Evolutionary conservation across 1,140 invertebrate species (phyloP).

Genomic region (Lamellibrachia luymesi): DNA sequence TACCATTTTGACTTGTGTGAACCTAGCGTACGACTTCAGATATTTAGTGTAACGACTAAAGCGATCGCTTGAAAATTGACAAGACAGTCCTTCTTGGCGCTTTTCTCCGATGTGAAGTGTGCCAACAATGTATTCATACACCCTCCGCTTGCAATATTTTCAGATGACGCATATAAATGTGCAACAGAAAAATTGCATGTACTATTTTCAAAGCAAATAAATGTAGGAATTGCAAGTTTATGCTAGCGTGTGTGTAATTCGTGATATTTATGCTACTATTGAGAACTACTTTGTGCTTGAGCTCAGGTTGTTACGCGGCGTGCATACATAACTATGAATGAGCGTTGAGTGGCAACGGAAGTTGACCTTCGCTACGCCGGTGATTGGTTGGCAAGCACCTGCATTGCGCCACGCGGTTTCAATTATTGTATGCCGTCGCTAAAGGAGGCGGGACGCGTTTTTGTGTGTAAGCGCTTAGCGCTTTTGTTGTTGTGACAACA

Average conservation of each 20-base stretch:
- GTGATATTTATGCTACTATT: conserved; percentile 1
- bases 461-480: background rate
- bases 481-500: conserved; percentile 2
- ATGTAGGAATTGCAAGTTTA: background rate
- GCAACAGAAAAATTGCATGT: background rate
- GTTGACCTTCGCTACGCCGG: conserved; percentile 2
- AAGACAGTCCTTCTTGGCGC: background rate
- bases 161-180: background rate
- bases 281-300: background rate
- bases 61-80: background rate
- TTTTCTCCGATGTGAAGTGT: background rate
- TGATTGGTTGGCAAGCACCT: conserved; percentile 3
- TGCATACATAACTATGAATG: conserved; percentile 1
- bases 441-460: background rate
- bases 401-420: conserved; percentile 2
- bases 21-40: background rate
- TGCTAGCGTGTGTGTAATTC: background rate
- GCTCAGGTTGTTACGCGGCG: background rate
- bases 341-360: conserved; percentile 3
- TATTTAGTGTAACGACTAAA: background rate
- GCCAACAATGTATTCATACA: conserved; percentile 1
- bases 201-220: background rate
- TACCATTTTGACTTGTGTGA: background rate
- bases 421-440: background rate
- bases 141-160: background rate